Conservation (phyloP, 2,797 vertebrate genomes). For the Selene dorsalis region DNA sequence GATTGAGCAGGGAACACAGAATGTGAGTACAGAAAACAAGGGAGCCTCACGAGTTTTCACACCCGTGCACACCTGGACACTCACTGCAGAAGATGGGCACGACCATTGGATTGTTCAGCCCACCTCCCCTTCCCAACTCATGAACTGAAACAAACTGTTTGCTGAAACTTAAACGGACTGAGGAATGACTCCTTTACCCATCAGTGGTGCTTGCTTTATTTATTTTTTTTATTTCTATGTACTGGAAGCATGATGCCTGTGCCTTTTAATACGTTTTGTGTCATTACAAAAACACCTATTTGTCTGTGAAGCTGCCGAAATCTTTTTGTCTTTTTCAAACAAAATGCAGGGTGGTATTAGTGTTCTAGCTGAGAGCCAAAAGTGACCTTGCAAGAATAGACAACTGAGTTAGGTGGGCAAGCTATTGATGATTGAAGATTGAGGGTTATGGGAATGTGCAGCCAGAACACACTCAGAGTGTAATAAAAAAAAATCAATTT, state of each 20-base stretch:
- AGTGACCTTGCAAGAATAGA: not conserved
- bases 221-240: not conserved
- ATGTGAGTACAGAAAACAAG: not conserved
- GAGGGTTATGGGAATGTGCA: too few species aligned
- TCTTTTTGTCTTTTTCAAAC: not conserved
- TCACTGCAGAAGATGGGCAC: not conserved
- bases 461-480: not conserved
- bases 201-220: not conserved
- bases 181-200: not conserved
- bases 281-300: not conserved
- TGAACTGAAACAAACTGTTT: not conserved
- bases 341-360: not conserved
- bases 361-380: not conserved
- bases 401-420: not conserved
- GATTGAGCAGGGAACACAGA: not conserved
- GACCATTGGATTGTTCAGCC: not conserved
- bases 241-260: conserved; percentile 3
- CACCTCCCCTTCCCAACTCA: not conserved
- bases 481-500: not conserved
- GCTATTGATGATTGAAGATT: conserved; percentile 2
- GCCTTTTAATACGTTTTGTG: not conserved
- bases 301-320: not conserved
- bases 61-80: not conserved
- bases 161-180: not conserved
- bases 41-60: not conserved